A percentile compares a stretch with the other conserved stretches of the same genome.
Evolutionary conservation across 2,888 invertebrate genomes (phyloP).

Genomic region (Copidosoma aretas): DNA sequence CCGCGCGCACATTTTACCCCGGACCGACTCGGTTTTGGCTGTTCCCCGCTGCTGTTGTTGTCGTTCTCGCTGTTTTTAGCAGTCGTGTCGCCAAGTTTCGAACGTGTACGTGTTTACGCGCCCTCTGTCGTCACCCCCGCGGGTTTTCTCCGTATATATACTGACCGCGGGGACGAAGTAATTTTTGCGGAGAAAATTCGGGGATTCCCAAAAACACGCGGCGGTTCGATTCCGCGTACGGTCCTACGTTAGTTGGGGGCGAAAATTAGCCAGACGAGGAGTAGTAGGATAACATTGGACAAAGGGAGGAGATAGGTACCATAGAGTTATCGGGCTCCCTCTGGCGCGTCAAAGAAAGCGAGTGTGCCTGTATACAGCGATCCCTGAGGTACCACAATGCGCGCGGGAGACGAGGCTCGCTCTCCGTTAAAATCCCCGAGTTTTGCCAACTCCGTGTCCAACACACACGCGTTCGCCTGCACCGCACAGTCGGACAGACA

Average conservation of each 20-base stretch:
- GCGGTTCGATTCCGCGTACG: too few relatives aligned
- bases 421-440: constrained; percentile 33
- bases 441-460: constrained; percentile 13
- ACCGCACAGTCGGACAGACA: not conserved
- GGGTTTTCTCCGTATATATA: not conserved
- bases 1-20: constrained; percentile 50
- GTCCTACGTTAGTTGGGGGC: too few relatives aligned
- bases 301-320: too few relatives aligned
- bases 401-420: not conserved
- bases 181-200: too few relatives aligned
- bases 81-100: constrained; percentile 5
- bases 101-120: not conserved
- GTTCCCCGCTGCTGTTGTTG: too few relatives aligned
- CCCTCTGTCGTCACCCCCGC: not conserved
- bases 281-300: too few relatives aligned
- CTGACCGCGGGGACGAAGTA: too few relatives aligned
- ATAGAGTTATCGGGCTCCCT: constrained; percentile 23
- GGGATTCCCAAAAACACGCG: too few relatives aligned
- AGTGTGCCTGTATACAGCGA: too few relatives aligned
- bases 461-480: too few relatives aligned
- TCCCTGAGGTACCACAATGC: not conserved
- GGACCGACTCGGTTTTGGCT: constrained; percentile 2
- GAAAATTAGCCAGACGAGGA: too few relatives aligned
- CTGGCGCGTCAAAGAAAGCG: constrained; percentile 18
- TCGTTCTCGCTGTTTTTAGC: too few relatives aligned